These are phyloP conservation scores for Aphidoletes aphidimyza DNA, from an alignment of 2,888 invertebrate genomes.

Conservation along the genomic window DNA sequence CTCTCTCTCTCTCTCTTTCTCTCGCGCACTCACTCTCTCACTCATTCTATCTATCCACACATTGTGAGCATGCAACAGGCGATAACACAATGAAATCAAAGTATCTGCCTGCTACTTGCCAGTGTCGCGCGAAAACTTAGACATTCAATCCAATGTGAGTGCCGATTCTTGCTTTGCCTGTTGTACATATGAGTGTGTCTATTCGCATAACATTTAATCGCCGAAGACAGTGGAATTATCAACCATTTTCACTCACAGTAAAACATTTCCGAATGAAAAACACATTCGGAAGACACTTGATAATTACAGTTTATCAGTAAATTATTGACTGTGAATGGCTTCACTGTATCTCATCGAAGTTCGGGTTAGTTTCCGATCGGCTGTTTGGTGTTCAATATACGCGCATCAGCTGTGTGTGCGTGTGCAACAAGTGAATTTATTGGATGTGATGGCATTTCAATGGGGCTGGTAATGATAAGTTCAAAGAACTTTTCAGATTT, in stretches of 20 bases:
- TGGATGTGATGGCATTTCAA: neutral
- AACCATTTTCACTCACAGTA: neutral
- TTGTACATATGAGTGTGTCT: neutral
- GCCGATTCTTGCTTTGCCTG: neutral
- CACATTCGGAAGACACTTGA: constrained; percentile 2
- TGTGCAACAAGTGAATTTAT: constrained; percentile 46
- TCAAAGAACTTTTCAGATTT: constrained; percentile 16
- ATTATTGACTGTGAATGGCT: constrained; percentile 26
- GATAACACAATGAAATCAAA: neutral
- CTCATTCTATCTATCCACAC: neutral
- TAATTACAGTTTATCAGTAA: neutral
- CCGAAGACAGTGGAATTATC: neutral
- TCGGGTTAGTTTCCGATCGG: too few species aligned
- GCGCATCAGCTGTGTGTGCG: neutral
- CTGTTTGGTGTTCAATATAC: too few species aligned
- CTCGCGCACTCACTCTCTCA: too few species aligned
- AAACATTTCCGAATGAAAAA: constrained; percentile 27
- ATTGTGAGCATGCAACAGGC: constrained; percentile 6
- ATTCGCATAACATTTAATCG: neutral
- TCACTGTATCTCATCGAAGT: neutral
- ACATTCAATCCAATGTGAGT: neutral
- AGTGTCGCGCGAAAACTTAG: neutral
- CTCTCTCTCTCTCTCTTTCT: too few species aligned
- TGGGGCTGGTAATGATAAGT: neutral
- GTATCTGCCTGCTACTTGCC: neutral